These are phyloP conservation scores for Luidia sarsii DNA, from an alignment of 53 echinoderm and acorn worm species.

Conservation along the genomic window DNA sequence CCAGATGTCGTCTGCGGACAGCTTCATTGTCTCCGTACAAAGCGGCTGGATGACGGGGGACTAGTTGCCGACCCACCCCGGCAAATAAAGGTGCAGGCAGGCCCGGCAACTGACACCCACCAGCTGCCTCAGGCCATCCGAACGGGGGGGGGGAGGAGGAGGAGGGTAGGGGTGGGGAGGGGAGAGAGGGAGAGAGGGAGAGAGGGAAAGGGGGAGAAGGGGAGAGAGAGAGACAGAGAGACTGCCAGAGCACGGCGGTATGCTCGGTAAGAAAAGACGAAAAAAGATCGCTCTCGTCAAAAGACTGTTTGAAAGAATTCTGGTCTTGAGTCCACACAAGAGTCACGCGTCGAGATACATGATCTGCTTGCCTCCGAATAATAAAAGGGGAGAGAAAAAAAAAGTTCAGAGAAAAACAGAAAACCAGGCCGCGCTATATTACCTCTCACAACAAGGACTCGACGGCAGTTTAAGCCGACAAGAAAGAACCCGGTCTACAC, in stretches of 20 bases:
- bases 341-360: conserved; percentile 54
- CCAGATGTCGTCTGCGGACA: conserved; percentile 41
- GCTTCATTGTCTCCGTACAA: conserved; percentile 48
- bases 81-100: conserved; percentile 41
- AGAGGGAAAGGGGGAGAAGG: conserved; percentile 5
- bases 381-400: too few relatives aligned
- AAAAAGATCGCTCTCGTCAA: conserved; percentile 28
- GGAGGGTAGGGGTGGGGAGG: too few relatives aligned
- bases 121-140: neutral
- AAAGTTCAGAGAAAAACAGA: too few relatives aligned
- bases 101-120: conserved; percentile 34
- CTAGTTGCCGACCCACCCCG: conserved; percentile 47
- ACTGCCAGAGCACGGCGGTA: conserved; percentile 16
- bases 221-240: neutral
- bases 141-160: too few relatives aligned
- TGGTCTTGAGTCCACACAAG: conserved; percentile 32
- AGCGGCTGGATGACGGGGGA: conserved; percentile 31
- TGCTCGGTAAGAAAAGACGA: conserved; percentile 36
- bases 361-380: conserved; percentile 40
- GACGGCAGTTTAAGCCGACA: conserved; percentile 24
- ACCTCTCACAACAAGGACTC: neutral
- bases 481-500: conserved; percentile 45
- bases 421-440: conserved; percentile 20
- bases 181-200: neutral
- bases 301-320: conserved; percentile 48